Percentiles rank a stretch among this genome's conserved stretches.
These are phyloP conservation scores for Danaus plexippus DNA, from an alignment of 1,140 invertebrate genomes.

Conservation along the genomic window DNA sequence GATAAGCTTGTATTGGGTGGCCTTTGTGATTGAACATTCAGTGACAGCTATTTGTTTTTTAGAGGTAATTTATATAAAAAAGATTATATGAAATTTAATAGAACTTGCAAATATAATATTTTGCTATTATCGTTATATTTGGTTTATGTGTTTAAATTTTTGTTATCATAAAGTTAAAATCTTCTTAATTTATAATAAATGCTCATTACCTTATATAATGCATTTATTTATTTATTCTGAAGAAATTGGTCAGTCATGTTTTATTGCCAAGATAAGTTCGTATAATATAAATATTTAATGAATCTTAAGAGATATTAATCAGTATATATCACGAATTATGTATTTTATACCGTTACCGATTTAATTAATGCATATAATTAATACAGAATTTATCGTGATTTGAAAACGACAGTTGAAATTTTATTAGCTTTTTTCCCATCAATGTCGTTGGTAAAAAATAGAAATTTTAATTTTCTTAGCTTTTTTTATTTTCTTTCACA, in stretches of 20 bases:
- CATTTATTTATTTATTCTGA: conserved; percentile 4
- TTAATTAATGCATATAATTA: conserved; percentile 22
- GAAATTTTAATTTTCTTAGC: no score
- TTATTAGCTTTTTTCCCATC: conserved; percentile 1
- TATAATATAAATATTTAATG: conserved; percentile 21
- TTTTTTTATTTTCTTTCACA: no score
- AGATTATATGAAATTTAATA: no score
- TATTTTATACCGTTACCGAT: conserved; percentile 16
- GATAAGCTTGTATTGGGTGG: conserved; percentile 47
- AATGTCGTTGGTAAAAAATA: no score
- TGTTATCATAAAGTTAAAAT: no score
- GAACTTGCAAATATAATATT: no score
- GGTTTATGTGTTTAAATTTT: no score
- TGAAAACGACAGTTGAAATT: conserved; percentile 7
- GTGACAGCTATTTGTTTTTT: conserved; percentile 17
- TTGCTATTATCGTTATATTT: no score
- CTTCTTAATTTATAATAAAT: no score
- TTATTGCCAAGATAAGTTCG: conserved; percentile 21
- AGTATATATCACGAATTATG: conserved; percentile 17
- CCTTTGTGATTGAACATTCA: conserved; percentile 43
- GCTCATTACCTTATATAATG: no score
- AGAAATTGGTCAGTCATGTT: conserved; percentile 11
- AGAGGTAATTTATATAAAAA: no score
- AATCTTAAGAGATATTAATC: conserved; percentile 13
- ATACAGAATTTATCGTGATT: conserved; percentile 20